A percentile compares a stretch with the other conserved stretches of the same genome.
Evolutionary conservation across 2,888 invertebrate species (phyloP).

Genomic region (Elysia crispata): DNA sequence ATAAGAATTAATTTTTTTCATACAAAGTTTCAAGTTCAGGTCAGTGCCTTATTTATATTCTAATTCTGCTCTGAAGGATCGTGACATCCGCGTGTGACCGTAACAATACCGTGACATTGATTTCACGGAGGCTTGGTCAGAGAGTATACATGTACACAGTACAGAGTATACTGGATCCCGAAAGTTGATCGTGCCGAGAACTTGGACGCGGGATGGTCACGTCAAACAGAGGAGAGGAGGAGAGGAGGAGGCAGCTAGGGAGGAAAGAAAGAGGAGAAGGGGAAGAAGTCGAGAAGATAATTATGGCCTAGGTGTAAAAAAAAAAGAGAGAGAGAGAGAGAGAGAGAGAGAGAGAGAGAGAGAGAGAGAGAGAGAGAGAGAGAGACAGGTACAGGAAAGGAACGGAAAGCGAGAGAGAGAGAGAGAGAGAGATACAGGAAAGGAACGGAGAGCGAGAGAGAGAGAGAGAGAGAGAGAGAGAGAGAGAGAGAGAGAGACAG

Average conservation of each 20-base stretch:
- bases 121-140: not conserved
- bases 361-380: not conserved
- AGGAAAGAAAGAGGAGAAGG: not conserved
- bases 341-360: not conserved
- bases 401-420: slow-evolving; percentile 32
- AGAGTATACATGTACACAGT: not conserved
- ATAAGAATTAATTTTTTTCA: too few relatives aligned
- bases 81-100: not conserved
- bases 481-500: not conserved
- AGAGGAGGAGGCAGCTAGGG: not conserved
- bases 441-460: slow-evolving; percentile 6
- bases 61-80: too few relatives aligned
- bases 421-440: slow-evolving; percentile 18
- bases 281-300: not conserved
- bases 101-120: not conserved
- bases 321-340: slow-evolving; percentile 25
- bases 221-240: too few relatives aligned
- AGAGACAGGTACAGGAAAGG: slow-evolving; percentile 9
- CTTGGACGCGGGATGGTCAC: too few relatives aligned
- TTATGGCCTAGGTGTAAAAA: not conserved
- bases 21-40: too few relatives aligned
- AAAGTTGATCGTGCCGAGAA: too few relatives aligned
- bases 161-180: too few relatives aligned
- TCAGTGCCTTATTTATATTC: too few relatives aligned
- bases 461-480: slow-evolving; percentile 35